Percentiles rank a stretch among this genome's conserved stretches.
Evolutionary conservation across 2,113 vertebrate genomes (phyloP).

Genomic region (Gobiocypris rarus): DNA sequence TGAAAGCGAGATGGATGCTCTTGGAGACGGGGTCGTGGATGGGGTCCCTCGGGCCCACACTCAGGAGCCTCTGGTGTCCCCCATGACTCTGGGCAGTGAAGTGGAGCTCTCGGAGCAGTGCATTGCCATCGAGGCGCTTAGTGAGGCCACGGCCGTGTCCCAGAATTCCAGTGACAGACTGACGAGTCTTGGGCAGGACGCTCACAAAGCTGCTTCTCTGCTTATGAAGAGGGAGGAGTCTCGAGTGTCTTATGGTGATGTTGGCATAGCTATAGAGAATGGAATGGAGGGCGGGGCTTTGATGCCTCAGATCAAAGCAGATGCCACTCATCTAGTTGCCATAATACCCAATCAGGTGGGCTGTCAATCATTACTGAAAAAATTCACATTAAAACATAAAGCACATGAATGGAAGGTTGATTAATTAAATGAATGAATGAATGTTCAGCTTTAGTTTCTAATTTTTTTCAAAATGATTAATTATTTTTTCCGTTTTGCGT

Average conservation of each 20-base stretch:
- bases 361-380: background rate
- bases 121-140: slow-evolving; percentile 76
- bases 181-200: slow-evolving; percentile 27
- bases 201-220: slow-evolving; percentile 72
- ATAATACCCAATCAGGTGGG: slow-evolving; percentile 75
- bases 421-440: background rate
- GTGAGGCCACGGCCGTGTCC: slow-evolving; percentile 70
- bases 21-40: slow-evolving; percentile 61
- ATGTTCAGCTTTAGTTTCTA: background rate
- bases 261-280: slow-evolving; percentile 80
- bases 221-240: slow-evolving; percentile 77
- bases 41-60: slow-evolving; percentile 62
- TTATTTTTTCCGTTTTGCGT: background rate
- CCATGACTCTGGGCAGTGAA: slow-evolving; percentile 68
- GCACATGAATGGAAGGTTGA: background rate
- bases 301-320: slow-evolving; percentile 66
- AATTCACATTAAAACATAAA: background rate
- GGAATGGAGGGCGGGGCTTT: slow-evolving; percentile 66
- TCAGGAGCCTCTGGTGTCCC: slow-evolving; percentile 71
- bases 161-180: slow-evolving; percentile 61
- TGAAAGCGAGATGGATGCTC: slow-evolving; percentile 71
- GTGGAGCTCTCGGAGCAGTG: slow-evolving; percentile 79
- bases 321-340: slow-evolving; percentile 73
- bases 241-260: slow-evolving; percentile 73
- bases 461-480: background rate